Conservation (phyloP, 1,140 invertebrate species). For the Metaphire vulgaris region DNA sequence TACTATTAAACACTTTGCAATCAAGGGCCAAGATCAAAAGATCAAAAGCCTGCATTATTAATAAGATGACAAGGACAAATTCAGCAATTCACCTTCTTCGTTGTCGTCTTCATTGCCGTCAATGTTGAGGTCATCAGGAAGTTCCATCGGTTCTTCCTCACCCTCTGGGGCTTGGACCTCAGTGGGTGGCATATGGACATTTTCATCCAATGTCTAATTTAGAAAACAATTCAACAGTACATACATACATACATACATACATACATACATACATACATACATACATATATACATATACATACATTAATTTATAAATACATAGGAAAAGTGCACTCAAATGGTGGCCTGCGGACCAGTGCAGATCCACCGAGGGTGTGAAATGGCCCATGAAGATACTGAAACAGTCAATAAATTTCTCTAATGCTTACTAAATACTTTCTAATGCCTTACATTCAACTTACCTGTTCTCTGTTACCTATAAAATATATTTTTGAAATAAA, state of each 20-base stretch:
- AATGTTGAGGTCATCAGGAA: slow-evolving; percentile 76
- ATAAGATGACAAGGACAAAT: not conserved
- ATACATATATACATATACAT: not conserved
- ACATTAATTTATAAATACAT: too few relatives aligned
- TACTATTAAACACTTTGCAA: too few relatives aligned
- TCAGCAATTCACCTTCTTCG: slow-evolving; percentile 35
- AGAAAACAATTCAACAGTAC: slow-evolving; percentile 15
- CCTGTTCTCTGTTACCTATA: too few relatives aligned
- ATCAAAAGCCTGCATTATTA: not conserved
- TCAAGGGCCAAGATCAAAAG: too few relatives aligned
- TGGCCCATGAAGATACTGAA: too few relatives aligned
- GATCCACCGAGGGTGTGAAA: too few relatives aligned
- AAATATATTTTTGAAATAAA: too few relatives aligned
- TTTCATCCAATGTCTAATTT: slow-evolving; percentile 59
- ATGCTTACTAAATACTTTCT: too few relatives aligned
- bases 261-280: not conserved
- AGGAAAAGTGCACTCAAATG: too few relatives aligned
- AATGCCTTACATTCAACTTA: too few relatives aligned
- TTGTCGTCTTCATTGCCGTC: slow-evolving; percentile 63
- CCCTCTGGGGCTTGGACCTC: slow-evolving; percentile 52
- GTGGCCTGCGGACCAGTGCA: too few relatives aligned
- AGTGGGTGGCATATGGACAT: slow-evolving; percentile 79
- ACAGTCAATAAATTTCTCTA: too few relatives aligned
- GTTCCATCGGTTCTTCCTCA: slow-evolving; percentile 69
- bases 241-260: not conserved